Evolutionary conservation across 2,888 invertebrate genomes (phyloP), one percentile per base, ranked within the genome.

Genomic region (Dryomyza anilis): DNA sequence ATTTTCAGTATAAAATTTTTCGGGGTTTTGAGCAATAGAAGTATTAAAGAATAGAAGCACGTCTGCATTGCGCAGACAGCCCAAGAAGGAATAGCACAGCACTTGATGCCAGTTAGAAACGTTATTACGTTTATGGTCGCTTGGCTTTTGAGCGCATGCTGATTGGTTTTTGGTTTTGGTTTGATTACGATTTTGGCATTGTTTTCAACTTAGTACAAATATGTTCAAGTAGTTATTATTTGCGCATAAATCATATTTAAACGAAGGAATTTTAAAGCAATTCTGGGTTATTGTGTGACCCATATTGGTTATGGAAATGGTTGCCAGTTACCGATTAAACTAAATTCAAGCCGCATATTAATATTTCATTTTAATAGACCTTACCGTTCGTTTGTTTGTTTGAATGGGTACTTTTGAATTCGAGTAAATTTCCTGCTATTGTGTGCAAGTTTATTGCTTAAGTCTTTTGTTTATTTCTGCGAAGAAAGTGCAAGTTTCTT

Each of bases 91-190:
- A 33, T 7, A 19, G 8, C 30, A 14, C 55, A 55, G 7, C 55
- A n/a, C n/a, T n/a, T n/a, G n/a, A n/a, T n/a, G n/a, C 7, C 16
- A 14, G 3, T n/a, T n/a, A n/a, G n/a, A n/a, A n/a, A n/a, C n/a
- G n/a, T n/a, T n/a, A n/a, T 23, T 53, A 53, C 43, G 23, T 61
- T 61, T 52, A 61, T 46, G 61, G 61, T 61, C 43, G 39, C 27
- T 61, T 61, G 61, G 33, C 29, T 61, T 61, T 61, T 53, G 61
- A 43, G 61, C 29, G 29, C 61, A 53, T 36, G 60, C 39, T 61
- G 52, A 36, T 61, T 61, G 61, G 39, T 30, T 39, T 39, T 12
- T 48, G 21, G 53, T 53, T 61, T 29, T 16, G 48, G 29, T 53
- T 52, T n/a, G n/a, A n/a, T n/a, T n/a, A n/a, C 21, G 39, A 61